Evolutionary conservation across 2,888 invertebrate genomes (phyloP).

Genomic region (Crioceris asparagi): DNA sequence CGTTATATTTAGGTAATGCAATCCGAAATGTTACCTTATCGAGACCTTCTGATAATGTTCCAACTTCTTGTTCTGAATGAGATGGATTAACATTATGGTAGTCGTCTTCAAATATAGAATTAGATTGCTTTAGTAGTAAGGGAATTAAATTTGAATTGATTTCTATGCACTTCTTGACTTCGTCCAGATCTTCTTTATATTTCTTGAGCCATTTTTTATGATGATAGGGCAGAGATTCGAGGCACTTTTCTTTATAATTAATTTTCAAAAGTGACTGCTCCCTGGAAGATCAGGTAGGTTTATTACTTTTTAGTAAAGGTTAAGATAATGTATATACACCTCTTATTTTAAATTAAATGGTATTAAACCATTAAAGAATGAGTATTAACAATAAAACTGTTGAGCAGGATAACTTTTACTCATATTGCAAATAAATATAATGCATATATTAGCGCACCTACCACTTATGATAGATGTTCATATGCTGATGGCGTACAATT

Average conservation of each 20-base stretch:
- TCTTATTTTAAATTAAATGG: no score
- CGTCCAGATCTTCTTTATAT: conserved; percentile 64
- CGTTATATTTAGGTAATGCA: no score
- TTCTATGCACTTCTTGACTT: conserved; percentile 68
- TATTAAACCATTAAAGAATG: no score
- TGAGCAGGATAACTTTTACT: no score
- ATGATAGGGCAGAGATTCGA: conserved; percentile 56
- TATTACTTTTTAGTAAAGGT: neutral
- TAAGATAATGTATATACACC: neutral
- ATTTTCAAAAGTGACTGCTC: conserved; percentile 65
- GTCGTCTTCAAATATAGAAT: conserved; percentile 74
- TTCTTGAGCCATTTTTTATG: conserved; percentile 68
- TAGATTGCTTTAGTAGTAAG: conserved; percentile 66
- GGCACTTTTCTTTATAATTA: conserved; percentile 63
- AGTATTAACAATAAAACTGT: no score
- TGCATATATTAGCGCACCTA: neutral
- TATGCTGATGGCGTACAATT: neutral
- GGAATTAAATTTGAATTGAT: conserved; percentile 57
- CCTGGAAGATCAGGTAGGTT: conserved; percentile 41
- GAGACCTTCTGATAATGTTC: conserved; percentile 41
- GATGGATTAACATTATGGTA: conserved; percentile 27
- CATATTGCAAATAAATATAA: no score
- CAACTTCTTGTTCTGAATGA: conserved; percentile 31
- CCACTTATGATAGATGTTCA: neutral
- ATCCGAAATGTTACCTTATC: conserved; percentile 36